A percentile compares a stretch with the other conserved stretches of the same genome.
Evolutionary conservation across 2,113 vertebrate species (phyloP).

Genomic region (Aptenodytes patagonicus): DNA sequence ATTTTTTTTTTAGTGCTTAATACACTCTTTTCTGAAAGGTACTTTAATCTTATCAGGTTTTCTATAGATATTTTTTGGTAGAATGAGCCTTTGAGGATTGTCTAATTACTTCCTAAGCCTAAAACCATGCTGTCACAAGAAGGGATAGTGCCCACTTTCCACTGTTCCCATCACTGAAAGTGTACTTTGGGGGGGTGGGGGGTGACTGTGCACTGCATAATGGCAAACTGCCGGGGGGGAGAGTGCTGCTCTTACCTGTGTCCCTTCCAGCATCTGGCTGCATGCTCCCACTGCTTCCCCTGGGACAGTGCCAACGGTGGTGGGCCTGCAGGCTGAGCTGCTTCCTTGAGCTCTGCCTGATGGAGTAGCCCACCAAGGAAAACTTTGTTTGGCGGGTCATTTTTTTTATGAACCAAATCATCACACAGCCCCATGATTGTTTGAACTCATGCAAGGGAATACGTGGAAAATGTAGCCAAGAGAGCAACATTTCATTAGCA

Average conservation of each 20-base stretch:
- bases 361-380: neutral
- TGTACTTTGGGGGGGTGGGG: neutral
- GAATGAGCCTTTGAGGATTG: neutral
- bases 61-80: neutral
- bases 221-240: no score
- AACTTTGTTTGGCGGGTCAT: neutral
- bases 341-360: neutral
- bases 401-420: neutral
- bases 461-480: neutral
- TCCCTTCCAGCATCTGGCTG: neutral
- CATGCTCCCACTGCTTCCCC: neutral
- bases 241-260: neutral
- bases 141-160: neutral
- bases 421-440: neutral
- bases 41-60: neutral
- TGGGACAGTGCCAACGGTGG: rapidly evolving
- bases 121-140: neutral
- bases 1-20: neutral
- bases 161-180: neutral
- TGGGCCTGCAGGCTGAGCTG: neutral
- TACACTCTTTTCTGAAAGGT: neutral
- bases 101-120: neutral
- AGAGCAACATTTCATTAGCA: neutral
- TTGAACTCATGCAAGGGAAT: neutral
- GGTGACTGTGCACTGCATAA: neutral